These are phyloP conservation scores for Xestia c-nigrum DNA, from an alignment of 2,888 invertebrate genomes.

Conservation along the genomic window DNA sequence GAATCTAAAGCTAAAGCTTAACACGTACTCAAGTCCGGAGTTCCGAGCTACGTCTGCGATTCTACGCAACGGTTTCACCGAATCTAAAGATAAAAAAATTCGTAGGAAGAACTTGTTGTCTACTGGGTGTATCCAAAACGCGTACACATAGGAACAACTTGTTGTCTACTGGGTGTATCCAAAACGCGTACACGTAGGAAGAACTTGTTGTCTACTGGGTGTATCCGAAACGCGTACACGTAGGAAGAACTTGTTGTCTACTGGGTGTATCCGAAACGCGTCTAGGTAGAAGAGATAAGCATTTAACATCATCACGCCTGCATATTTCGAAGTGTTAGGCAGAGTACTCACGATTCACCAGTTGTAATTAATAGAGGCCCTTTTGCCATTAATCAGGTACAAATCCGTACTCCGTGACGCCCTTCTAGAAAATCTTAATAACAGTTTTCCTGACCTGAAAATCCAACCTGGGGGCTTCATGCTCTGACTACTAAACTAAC, in stretches of 20 bases:
- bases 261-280: too few species aligned
- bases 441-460: neutral
- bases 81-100: too few species aligned
- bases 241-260: too few species aligned
- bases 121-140: too few species aligned
- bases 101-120: too few species aligned
- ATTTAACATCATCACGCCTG: too few species aligned
- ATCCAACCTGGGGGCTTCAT: neutral
- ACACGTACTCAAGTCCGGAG: neutral
- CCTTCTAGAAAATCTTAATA: neutral
- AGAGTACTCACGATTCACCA: neutral
- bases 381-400: neutral
- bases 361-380: neutral
- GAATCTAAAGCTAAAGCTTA: neutral
- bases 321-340: neutral
- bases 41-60: neutral
- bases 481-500: neutral
- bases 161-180: too few species aligned
- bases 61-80: neutral
- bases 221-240: too few species aligned
- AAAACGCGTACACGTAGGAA: too few species aligned
- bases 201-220: too few species aligned
- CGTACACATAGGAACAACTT: too few species aligned
- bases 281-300: too few species aligned
- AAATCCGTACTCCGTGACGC: neutral